Base-by-base conservation (phyloP, 2,888 invertebrate species). In the Spodoptera littoralis region DNA sequence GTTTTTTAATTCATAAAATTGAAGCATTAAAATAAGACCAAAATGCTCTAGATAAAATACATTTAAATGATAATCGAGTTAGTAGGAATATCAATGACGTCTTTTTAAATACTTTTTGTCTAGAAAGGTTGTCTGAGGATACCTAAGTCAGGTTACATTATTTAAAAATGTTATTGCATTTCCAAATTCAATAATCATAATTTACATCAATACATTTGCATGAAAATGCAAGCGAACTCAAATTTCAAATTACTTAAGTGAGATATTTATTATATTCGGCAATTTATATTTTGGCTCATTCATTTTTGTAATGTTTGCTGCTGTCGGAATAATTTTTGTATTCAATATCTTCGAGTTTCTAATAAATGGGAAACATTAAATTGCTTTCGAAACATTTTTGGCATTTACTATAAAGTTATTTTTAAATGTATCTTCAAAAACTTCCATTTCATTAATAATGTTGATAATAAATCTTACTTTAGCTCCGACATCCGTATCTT, bases 381-480 rank as follows among this genome's bases (percentile, higher is more conserved):
- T 44, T 47, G 56, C 56, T 30, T 62, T 51, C 46, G 42, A 18
- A 11, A 8, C 6, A 59, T 47, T 69, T 61, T 64, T 63, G 2
- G 53, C 47, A 47, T 43, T 49, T 47, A n/a, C 18, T 53, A 24
- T 24, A 56, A 59, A 53, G 60, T 56, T 71, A 11, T 53, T 64
- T 75, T 60, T 65, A 44, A 47, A 65, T 64, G 60, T 58, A 46
- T 47, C 50, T 65, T 70, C 45, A 53, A 65, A 71, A 71, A 50
- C 66, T 76, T 60, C 59, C 57, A 55, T 81, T 74, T 67, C 77
- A 84, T 85, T 82, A 79, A 82, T 82, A 80, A 80, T 61, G 49
- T 58, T 46, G 74, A 70, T 76, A 66, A 82, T 83, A 84, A 84
- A 87, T 87, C 79, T 83, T 71, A 56, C 66, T 74, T 76, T 77